These are phyloP conservation scores for Bombus fervidus DNA, from an alignment of 1,140 invertebrate species.

Conservation along the genomic window DNA sequence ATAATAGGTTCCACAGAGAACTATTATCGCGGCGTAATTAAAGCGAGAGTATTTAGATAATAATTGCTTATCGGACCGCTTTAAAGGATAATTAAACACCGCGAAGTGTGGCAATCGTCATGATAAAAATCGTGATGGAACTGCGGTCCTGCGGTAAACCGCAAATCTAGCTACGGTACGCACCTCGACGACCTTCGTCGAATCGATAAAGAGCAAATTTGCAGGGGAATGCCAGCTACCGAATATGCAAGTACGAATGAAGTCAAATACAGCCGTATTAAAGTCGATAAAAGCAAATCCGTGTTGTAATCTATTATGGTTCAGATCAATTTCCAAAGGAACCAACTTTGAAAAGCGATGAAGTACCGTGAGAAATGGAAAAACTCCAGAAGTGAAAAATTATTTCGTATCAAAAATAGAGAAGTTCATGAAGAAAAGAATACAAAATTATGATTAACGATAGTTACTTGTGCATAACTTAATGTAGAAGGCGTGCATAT, in stretches of 20 bases:
- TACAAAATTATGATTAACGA: not conserved
- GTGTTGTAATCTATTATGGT: slow-evolving; percentile 41
- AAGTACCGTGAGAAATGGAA: not conserved
- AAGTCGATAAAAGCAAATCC: slow-evolving; percentile 39
- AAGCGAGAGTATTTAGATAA: slow-evolving; percentile 35
- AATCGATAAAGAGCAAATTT: slow-evolving; percentile 63
- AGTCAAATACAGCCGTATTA: slow-evolving; percentile 47
- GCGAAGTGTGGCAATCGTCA: slow-evolving; percentile 58
- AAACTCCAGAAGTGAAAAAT: not conserved
- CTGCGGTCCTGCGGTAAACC: slow-evolving; percentile 60
- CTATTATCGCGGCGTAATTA: not conserved
- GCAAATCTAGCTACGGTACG: slow-evolving; percentile 64
- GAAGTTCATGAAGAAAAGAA: not conserved
- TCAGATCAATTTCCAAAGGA: not conserved
- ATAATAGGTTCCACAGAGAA: slow-evolving; percentile 1
- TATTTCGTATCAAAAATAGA: not conserved
- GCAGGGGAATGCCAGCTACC: slow-evolving; percentile 32
- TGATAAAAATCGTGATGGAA: slow-evolving; percentile 66
- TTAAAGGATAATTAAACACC: slow-evolving; percentile 68
- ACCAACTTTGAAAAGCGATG: not conserved
- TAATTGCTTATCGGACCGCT: slow-evolving; percentile 37
- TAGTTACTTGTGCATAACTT: too few relatives aligned
- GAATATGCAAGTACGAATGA: slow-evolving; percentile 50
- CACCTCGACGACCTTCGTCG: slow-evolving; percentile 56
- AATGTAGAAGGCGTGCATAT: too few relatives aligned